These are phyloP conservation scores for Tupaia tana DNA, from an alignment of 2,113 vertebrate genomes.

Conservation along the genomic window DNA sequence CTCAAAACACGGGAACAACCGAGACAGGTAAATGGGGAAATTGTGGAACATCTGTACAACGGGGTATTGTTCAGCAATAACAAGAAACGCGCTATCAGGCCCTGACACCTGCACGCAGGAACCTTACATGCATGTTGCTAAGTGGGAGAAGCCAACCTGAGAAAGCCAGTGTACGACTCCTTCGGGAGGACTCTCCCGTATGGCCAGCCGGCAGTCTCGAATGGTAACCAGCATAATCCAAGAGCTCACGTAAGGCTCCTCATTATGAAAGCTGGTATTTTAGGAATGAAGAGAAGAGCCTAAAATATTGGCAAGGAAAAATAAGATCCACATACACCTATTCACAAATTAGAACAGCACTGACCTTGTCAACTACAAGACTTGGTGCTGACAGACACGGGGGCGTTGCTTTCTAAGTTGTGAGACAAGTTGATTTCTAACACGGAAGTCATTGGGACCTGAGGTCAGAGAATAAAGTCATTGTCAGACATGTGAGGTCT, in stretches of 20 bases:
- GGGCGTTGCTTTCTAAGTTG: background rate
- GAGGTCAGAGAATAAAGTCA: background rate
- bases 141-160: background rate
- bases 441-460: background rate
- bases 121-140: background rate
- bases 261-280: background rate
- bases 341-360: conserved; percentile 4
- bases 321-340: background rate
- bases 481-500: background rate
- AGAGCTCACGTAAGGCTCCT: background rate
- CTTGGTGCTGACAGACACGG: background rate
- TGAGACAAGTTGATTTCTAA: background rate
- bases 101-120: background rate
- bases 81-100: background rate
- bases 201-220: background rate
- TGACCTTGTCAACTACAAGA: background rate
- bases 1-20: background rate
- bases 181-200: background rate
- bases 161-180: background rate
- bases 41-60: background rate
- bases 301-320: conserved; percentile 21
- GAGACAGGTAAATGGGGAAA: background rate
- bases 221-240: background rate
- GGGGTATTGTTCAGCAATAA: background rate
- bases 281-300: background rate